Base-by-base conservation (phyloP, 2,888 invertebrate genomes). In the Heliconius charithonia region DNA sequence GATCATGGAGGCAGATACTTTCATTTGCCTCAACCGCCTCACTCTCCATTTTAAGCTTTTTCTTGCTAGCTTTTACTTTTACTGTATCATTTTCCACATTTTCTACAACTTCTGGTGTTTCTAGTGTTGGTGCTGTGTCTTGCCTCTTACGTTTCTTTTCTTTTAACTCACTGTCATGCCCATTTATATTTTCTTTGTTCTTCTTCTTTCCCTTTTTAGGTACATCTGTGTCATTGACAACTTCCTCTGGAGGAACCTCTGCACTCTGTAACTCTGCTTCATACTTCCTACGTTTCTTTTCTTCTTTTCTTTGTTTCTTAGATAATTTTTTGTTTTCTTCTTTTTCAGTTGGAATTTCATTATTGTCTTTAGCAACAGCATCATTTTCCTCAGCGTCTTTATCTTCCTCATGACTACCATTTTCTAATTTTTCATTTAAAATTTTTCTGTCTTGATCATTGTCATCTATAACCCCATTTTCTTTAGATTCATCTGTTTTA, bases 291-390 rank as follows among this genome's bases (percentile, higher is more conserved):
- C 91, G 89, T 85, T 94, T 95, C 82, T 94, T 93, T 85, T 93
- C 93, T 85, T 94, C 93, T 85, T 95, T 94, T 45, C 88, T 88
- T 86, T 95, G 91, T 87, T 95, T 94, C 81, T 94, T 95, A n/a
- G 92, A 89, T 19, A 93, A 80, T 82, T 89, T 92, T 66, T 83
- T 86, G 72, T 85, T 84, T 73, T 82, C 84, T 19, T 82, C 81
- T 70, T 74, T 74, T 45, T 71, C 83, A 79, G 83, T 84, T 82
- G 85, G 83, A 69, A 74, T 70, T 56, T 81, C 78, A 51, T 69
- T 80, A 66, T 77, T 81, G 45, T 75, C 75, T 73, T 83, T 76
- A 59, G 63, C 79, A 67, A 76, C 82, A 62, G 84, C 84, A 32
- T 77, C 80, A 63, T 84, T 83, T 75, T 83, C 83, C 75, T 82